Percentiles rank a stretch among this genome's conserved stretches.
phyloP scores from a whole-genome alignment of 2,113 vertebrate genomes.

The Oceanodroma tethys region DNA sequence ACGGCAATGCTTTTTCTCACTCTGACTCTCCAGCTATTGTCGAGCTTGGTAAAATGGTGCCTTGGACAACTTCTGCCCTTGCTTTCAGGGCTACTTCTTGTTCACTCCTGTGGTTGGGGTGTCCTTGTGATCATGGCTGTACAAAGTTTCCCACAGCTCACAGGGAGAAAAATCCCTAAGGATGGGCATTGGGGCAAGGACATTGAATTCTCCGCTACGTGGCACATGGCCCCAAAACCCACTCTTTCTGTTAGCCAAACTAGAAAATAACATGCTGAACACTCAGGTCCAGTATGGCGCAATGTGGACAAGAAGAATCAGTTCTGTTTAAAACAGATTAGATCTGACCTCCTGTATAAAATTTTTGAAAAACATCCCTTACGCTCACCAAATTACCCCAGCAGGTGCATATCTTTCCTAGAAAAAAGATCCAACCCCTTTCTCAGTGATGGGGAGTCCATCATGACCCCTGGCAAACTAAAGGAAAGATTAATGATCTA shows the following conservation, averaged over 20 bases:
- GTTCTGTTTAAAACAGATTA: background rate
- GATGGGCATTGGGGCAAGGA: background rate
- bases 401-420: background rate
- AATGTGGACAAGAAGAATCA: background rate
- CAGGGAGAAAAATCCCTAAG: background rate
- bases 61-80: background rate
- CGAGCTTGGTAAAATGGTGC: background rate
- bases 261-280: background rate
- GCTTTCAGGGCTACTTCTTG: background rate
- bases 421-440: background rate
- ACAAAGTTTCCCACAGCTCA: background rate
- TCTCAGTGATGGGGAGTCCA: background rate
- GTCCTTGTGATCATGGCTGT: background rate
- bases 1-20: background rate
- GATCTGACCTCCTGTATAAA: background rate
- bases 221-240: rapidly evolving
- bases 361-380: background rate
- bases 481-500: background rate
- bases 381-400: background rate
- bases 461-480: background rate
- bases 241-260: background rate
- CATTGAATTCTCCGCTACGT: background rate
- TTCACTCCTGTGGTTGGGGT: background rate
- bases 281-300: background rate
- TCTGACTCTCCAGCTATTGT: background rate